Conservation (phyloP, 2,797 vertebrate genomes). For the Eulemur rubriventer region DNA sequence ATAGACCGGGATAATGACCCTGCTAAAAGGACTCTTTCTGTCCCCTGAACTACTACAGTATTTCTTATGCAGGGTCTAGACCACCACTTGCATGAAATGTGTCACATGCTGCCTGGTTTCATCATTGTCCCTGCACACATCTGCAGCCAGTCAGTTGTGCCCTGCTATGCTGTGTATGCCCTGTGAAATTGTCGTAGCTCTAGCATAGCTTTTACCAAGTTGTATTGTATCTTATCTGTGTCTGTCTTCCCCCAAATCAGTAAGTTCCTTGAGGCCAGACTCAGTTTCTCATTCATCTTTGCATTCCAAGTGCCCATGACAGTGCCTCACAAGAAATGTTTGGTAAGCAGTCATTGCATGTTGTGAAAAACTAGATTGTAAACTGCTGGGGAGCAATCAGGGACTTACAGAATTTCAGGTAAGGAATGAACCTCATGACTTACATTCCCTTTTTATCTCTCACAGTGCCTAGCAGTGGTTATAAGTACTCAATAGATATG, state of each 20-base stretch:
- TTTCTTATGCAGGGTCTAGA: not conserved
- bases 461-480: not conserved
- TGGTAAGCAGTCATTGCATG: not conserved
- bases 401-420: not conserved
- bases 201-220: not conserved
- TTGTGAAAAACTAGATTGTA: not conserved
- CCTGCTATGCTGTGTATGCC: not conserved
- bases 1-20: not conserved
- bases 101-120: not conserved
- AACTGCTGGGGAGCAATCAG: not conserved
- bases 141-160: too few relatives aligned
- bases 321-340: not conserved
- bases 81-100: not conserved
- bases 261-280: not conserved
- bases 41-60: not conserved
- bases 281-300: not conserved
- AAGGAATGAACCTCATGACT: not conserved
- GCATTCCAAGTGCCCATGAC: not conserved
- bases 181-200: fast-evolving
- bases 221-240: not conserved
- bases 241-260: not conserved
- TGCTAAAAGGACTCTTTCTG: not conserved
- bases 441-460: not conserved
- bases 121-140: fast-evolving
- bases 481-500: not conserved